phyloP scores from a whole-genome alignment of 2,113 vertebrate species.

The Urocynchramus pylzowi region DNA sequence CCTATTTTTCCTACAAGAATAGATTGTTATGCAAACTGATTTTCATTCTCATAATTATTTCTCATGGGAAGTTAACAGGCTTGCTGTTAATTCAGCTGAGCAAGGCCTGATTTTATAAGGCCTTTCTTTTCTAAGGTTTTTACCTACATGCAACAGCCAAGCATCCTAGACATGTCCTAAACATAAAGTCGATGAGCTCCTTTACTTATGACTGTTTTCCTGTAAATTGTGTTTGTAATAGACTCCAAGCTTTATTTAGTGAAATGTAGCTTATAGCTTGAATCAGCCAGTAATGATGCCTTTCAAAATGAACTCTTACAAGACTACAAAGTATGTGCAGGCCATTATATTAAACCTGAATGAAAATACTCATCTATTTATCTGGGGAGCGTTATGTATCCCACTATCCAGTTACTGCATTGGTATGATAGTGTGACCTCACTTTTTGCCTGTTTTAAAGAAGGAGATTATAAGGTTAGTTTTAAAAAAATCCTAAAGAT shows the following conservation, averaged over 20 bases:
- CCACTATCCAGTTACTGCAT: not conserved
- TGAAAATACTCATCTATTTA: not conserved
- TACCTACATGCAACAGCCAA: not conserved
- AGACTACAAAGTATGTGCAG: not conserved
- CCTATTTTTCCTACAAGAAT: not conserved
- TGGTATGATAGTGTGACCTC: not conserved
- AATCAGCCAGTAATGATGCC: not conserved
- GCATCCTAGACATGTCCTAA: not conserved
- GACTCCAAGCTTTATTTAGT: not conserved
- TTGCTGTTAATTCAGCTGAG: not conserved
- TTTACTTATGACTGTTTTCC: not conserved
- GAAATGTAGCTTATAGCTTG: not conserved
- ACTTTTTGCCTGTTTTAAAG: not conserved
- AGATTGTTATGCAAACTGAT: not conserved
- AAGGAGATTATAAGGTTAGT: not conserved
- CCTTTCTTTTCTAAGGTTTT: not conserved
- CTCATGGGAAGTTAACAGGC: not conserved
- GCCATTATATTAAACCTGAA: not conserved
- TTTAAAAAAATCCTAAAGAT: not conserved
- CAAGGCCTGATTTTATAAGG: not conserved
- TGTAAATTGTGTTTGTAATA: not conserved
- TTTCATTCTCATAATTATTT: not conserved
- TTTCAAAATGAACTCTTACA: not conserved
- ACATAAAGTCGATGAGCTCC: not conserved
- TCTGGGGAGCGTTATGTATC: not conserved